Evolutionary conservation across 1,140 invertebrate species (phyloP), one percentile per base, ranked within the genome.

Genomic region (Tribolium castaneum): DNA sequence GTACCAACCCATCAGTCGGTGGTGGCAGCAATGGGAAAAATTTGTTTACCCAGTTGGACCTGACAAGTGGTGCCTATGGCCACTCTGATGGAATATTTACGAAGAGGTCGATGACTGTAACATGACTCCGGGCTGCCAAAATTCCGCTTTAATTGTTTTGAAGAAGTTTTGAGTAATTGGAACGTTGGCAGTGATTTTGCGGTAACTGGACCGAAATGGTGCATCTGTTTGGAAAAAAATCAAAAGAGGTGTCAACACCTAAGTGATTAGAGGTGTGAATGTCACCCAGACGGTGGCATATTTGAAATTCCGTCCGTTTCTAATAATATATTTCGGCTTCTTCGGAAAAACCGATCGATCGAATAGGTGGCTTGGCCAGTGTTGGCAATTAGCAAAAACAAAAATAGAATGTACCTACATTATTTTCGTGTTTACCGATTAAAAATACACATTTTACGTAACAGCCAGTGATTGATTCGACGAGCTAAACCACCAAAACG

Each of bases 371-470:
- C 34, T 35, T 66, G 25, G 7, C 14, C 30, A n/a, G 59, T 35
- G 22, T 66, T 66, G 59, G 59, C 59, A 66, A 66, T 66, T 66
- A 66, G 59, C 59, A 14, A 22, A 66, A 66, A 66, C 59, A 35
- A 34, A 66, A 66, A 66, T 66, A 66, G 59, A 35, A 14, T 66
- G 12, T 66, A 66, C 59, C 59, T 66, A 66, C 59, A 66, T 66
- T 66, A 66, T 66, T 66, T 66, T 66, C 9, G 30, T 66, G 59
- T 66, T 66, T 66, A 66, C 59, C 13, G 59, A 66, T 66, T 66
- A 66, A 66, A 66, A 66, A 66, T 66, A 66, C 59, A 39, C 59
- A 35, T 35, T 66, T 66, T 66, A 66, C 59, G 59, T 66, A 66
- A 66, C 59, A 2, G 10, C 3, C 30, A 14, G 59, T 66, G 59